A percentile compares a stretch with the other conserved stretches of the same genome.
Conservation (phyloP, 2,113 vertebrate species). For the Saguinus imperator region DNA sequence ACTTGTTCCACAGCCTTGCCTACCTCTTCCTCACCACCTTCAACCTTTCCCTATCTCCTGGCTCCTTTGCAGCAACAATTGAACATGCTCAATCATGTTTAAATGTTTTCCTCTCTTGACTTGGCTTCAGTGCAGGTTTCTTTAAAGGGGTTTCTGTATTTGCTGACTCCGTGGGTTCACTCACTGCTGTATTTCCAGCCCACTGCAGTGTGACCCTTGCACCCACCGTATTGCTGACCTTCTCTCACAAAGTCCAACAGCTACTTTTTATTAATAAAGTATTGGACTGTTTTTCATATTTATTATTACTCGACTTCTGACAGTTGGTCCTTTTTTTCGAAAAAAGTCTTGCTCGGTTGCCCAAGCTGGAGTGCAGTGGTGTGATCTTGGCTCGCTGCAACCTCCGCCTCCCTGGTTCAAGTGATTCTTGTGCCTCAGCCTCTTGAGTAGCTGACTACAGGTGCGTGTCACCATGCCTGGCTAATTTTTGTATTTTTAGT, state of each 20-base stretch:
- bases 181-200: neutral
- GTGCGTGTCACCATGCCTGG: rapidly evolving
- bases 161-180: neutral
- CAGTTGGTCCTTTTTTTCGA: neutral
- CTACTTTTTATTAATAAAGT: neutral
- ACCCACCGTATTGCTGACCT: neutral
- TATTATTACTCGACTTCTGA: neutral
- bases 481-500: no score
- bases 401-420: no score
- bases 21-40: neutral
- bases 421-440: no score
- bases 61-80: no score
- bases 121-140: neutral
- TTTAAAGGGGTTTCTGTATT: neutral
- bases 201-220: neutral
- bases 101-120: neutral
- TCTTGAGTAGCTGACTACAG: no score
- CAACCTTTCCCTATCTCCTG: neutral
- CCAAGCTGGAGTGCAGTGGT: no score
- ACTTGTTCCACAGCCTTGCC: neutral
- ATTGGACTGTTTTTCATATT: neutral
- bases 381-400: no score
- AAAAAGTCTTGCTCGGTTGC: no score
- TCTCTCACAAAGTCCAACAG: neutral
- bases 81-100: neutral